phyloP scores from a whole-genome alignment of 2,888 invertebrate species.

The Esperia sulphurella region DNA sequence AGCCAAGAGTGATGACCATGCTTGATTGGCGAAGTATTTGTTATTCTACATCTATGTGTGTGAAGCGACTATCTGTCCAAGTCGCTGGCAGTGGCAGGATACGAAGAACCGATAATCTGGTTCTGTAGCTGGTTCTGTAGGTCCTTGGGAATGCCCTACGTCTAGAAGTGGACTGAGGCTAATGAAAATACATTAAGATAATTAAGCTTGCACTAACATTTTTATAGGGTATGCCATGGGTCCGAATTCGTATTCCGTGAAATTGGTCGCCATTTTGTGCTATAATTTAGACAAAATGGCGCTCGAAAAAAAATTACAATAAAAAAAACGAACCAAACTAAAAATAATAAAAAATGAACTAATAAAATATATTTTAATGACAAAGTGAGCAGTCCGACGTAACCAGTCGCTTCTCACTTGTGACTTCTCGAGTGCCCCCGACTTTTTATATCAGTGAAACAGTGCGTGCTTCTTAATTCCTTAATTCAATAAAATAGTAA shows the following conservation, averaged over 20 bases:
- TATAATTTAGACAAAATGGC: slow-evolving; percentile 47
- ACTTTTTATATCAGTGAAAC: slow-evolving; percentile 60
- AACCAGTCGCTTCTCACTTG: slow-evolving; percentile 76
- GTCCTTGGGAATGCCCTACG: no score
- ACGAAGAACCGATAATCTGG: no score
- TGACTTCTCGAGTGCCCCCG: slow-evolving; percentile 24
- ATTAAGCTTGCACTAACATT: slow-evolving; percentile 48
- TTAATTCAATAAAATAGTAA: slow-evolving; percentile 76
- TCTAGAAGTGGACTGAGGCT: no score
- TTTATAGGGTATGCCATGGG: slow-evolving; percentile 66
- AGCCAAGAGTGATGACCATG: no score
- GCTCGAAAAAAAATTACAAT: slow-evolving; percentile 18
- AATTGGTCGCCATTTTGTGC: slow-evolving; percentile 67
- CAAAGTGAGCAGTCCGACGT: slow-evolving; percentile 79
- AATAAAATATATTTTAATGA: slow-evolving; percentile 34
- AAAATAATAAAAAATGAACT: neutral
- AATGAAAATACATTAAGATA: no score
- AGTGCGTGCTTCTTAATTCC: slow-evolving; percentile 74
- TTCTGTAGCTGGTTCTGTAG: no score
- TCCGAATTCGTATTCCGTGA: slow-evolving; percentile 50
- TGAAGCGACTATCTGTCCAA: no score
- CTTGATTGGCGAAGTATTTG: no score
- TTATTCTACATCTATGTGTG: no score
- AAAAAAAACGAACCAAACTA: slow-evolving; percentile 14
- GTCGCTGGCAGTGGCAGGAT: no score